A percentile compares a stretch with the other conserved stretches of the same genome.
Conservation (phyloP, 1,140 invertebrate species). For the Anadara kagoshimensis region DNA sequence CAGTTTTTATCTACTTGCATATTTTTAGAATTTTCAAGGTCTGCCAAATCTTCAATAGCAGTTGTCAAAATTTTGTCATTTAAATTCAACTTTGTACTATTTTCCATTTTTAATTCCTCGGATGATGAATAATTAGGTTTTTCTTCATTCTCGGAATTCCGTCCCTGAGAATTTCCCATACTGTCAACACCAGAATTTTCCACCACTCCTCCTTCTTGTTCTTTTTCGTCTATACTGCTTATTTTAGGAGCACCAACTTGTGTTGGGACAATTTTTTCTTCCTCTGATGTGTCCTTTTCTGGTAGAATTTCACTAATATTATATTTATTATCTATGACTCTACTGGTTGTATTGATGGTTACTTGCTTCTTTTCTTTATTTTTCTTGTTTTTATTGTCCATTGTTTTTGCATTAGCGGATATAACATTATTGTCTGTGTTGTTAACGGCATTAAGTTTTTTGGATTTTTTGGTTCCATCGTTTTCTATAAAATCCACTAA, state of each 20-base stretch:
- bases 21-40: no score
- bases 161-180: constrained; percentile 17
- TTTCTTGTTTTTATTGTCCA: constrained; percentile 56
- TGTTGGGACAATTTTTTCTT: no score
- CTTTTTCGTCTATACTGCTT: constrained; percentile 2
- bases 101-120: no score
- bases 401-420: constrained; percentile 18
- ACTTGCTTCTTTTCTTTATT: constrained; percentile 52
- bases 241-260: no score
- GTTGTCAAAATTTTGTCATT: no score
- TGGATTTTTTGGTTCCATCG: constrained; percentile 37
- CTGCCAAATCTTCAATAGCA: no score
- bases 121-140: no score
- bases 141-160: constrained; percentile 6
- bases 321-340: background rate
- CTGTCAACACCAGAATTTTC: constrained; percentile 21
- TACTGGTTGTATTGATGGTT: constrained; percentile 11
- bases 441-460: constrained; percentile 45
- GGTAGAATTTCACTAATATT: no score
- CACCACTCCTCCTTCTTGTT: constrained; percentile 8
- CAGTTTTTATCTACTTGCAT: no score
- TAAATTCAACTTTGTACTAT: no score
- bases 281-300: no score
- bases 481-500: constrained; percentile 59
- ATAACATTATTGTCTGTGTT: constrained; percentile 34